Evolutionary conservation across 2,888 invertebrate species (phyloP).

Genomic region (Dysmachus trigonus): DNA sequence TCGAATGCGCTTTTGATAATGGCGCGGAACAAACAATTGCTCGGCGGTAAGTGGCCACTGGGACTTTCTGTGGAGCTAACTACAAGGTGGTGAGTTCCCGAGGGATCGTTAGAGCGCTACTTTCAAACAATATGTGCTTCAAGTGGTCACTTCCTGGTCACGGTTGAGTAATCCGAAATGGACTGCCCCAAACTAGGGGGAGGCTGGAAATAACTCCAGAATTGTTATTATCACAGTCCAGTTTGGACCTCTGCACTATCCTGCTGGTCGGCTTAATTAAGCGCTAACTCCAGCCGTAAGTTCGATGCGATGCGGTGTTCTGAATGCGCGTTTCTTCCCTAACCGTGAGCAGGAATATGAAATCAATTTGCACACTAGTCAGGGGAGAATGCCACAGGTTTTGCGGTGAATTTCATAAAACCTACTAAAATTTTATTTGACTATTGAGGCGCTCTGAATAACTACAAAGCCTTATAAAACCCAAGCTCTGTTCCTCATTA

Average conservation of each 20-base stretch:
- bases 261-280: background rate
- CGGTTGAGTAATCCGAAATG: background rate
- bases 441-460: background rate
- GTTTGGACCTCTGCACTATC: background rate
- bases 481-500: background rate
- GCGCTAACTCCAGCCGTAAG: background rate
- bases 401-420: background rate
- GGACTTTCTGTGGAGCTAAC: background rate
- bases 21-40: constrained; percentile 10
- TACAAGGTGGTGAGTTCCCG: background rate
- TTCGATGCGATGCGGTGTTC: no score
- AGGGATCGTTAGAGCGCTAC: background rate
- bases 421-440: background rate
- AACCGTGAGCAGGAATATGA: background rate
- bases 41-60: background rate
- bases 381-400: background rate
- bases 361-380: background rate
- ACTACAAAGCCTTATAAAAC: background rate
- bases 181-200: no score
- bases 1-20: constrained; percentile 20
- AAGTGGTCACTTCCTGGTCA: constrained; percentile 21
- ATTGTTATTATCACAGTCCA: background rate
- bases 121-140: background rate
- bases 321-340: background rate
- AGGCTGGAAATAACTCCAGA: background rate